Evolutionary conservation across 2,888 invertebrate genomes (phyloP), one percentile per base, ranked within the genome.

Genomic region (Glomeris marginata): DNA sequence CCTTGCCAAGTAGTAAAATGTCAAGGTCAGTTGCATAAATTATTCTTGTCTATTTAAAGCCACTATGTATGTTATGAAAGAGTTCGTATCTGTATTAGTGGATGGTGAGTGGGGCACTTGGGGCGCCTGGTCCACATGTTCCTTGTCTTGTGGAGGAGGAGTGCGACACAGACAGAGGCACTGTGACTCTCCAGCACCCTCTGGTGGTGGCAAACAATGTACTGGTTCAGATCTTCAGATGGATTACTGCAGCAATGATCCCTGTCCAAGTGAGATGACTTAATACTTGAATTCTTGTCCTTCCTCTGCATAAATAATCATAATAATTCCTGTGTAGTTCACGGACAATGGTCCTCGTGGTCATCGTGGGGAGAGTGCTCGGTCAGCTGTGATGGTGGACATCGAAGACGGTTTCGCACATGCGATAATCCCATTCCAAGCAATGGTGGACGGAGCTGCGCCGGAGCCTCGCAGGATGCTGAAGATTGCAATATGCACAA

Each of bases 281-380:
- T n/a, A n/a, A n/a, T n/a, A 28, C 28, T 28, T 28, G 28, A 28
- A 28, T 28, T n/a, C n/a, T n/a, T n/a, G n/a, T n/a, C n/a, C n/a
- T 13, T 36, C 11, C 10, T 13, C 36, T 11, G 36, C 36, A 36
- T 10, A 36, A 36, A 13, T 13, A 36, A 36, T 36, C 10, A 36
- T 36, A 36, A 36, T 36, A n/a, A n/a, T n/a, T n/a, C n/a, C n/a
- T n/a, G n/a, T n/a, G n/a, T 48, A 64, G 64, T 68, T n/a, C 61
- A 71, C 57, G 72, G 72, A 16, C 60, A 58, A 20, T 67, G 74
- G 74, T 70, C 72, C 0, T 49, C 60, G 1, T 78, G 77, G 78
- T 69, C 73, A 2, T 57, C 58, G 0, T 78, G 77, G 77, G 69
- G 71, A 6, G 54, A 63, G 8, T 78, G 78, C 56, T 73, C 74